Base-by-base conservation (phyloP, 2,113 vertebrate genomes). In the Siniperca knerii region DNA sequence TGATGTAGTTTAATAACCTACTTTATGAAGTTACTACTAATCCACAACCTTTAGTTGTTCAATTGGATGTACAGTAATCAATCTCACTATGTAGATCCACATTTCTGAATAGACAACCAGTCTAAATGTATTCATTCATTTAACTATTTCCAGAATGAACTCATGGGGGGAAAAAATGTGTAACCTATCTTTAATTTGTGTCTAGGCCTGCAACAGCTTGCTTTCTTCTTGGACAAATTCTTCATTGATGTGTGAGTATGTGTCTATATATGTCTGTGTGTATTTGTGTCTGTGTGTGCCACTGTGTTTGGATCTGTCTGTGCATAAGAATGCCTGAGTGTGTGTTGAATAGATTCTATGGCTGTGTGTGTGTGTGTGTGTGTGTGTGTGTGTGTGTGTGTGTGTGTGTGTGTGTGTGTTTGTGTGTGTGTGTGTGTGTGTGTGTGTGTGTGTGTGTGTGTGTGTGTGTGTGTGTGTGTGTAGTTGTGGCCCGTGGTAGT, bases 401-500 rank as follows among this genome's bases (percentile, higher is more conserved):
- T 60, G 52, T 61, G 64, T 65, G 37, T 82, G 3, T 70, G 75
- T 82, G 85, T 60, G 52, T 61, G 64, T 65, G 37, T 82, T 2
- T 70, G 75, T 82, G 85, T 60, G 52, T 61, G 64, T 65, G 37
- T 82, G 3, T 70, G 87, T 83, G 90, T 85, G 71, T 84, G 85
- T 83, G 83, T 65, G 37, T 82, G 3, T 70, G 75, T 82, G 85
- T 60, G 52, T 61, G 64, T 65, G 37, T 82, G 3, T 70, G 75
- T 82, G 85, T 60, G 52, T 61, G 64, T 65, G 37, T 82, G 3
- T 70, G 87, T 83, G 90, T 85, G 71, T 84, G 85, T 83, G 83
- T 65, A 82, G 78, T 79, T n/a, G 64, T 93, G 86, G 90, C 93
- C 92, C 67, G 75, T 94, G 92, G 92, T 93, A 78, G 81, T 82